Evolutionary conservation across 2,888 invertebrate genomes (phyloP), one percentile per base, ranked within the genome.

Genomic region (Mythimna lalbum): DNA sequence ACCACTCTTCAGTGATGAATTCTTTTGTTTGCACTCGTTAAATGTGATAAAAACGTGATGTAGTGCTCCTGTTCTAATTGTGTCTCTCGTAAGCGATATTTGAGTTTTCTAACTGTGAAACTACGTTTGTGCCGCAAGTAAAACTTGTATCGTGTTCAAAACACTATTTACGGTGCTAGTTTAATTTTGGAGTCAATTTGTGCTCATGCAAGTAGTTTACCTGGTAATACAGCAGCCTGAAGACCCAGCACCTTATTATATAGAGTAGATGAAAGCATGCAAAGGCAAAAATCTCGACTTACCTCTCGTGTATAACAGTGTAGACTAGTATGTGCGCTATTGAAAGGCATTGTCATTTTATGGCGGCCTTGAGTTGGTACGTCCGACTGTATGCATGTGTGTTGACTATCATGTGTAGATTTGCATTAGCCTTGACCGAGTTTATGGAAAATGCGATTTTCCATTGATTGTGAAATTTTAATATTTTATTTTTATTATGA

Each of bases 151-250:
- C 61, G 87, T 89, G 86, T 80, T 70, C 73, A 80, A 63, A 63
- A 84, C 80, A 82, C 73, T 80, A 76, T 71, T 80, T 86, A 83
- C 76, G 68, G 93, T 94, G 93, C 87, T 87, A 90, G 91, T 94
- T 95, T 95, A 95, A 93, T 93, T 94, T 95, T 95, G 95, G 95
- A 95, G 94, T 92, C 90, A 90, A 92, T 88, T 89, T 85, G 81
- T 87, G 85, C 81, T 81, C 94, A 93, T 94, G 94, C 95, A 91
- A 73, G 21, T 87, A 80, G 63, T 79, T 93, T 94, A 95, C 94
- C 94, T 94, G 88, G 82, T 85, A 84, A 82, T 78, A 85, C 82
- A 88, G 89, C 83, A 84, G 90, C 83, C 85, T 81, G 90, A 88
- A 89, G 91, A 85, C 90, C 95, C 95, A 91, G 91, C 92, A 94